phyloP scores from a whole-genome alignment of 2,888 invertebrate species.

The Coremacera marginata region DNA sequence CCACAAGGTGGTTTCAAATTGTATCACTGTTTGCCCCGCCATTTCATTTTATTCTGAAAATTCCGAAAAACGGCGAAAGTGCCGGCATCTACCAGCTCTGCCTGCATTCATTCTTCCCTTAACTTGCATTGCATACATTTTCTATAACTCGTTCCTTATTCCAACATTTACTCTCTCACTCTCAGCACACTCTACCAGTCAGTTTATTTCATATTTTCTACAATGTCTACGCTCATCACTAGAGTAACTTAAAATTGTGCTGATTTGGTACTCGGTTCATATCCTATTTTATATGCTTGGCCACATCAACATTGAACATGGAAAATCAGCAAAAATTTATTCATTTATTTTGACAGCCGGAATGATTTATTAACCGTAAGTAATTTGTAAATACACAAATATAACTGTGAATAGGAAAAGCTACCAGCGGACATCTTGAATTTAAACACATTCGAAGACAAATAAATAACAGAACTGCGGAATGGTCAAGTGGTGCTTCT shows the following conservation, averaged over 20 bases:
- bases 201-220: neutral
- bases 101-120: no score
- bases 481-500: constrained; percentile 20
- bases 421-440: neutral
- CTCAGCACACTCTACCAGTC: neutral
- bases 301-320: constrained; percentile 41
- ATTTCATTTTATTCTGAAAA: no score
- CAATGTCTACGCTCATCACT: no score
- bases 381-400: constrained; percentile 60
- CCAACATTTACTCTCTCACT: neutral
- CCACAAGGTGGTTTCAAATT: no score
- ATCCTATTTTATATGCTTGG: constrained; percentile 46
- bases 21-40: no score
- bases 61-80: no score
- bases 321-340: constrained; percentile 49
- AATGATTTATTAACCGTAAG: constrained; percentile 69
- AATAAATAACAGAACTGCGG: constrained; percentile 1
- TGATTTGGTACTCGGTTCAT: neutral
- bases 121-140: no score
- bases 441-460: neutral
- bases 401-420: constrained; percentile 42
- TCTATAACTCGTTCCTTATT: neutral
- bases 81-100: no score
- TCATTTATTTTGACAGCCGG: constrained; percentile 64
- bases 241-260: constrained; percentile 17